Evolutionary conservation across 2,888 invertebrate genomes (phyloP).

Genomic region (Dorcus parallelipipedus): DNA sequence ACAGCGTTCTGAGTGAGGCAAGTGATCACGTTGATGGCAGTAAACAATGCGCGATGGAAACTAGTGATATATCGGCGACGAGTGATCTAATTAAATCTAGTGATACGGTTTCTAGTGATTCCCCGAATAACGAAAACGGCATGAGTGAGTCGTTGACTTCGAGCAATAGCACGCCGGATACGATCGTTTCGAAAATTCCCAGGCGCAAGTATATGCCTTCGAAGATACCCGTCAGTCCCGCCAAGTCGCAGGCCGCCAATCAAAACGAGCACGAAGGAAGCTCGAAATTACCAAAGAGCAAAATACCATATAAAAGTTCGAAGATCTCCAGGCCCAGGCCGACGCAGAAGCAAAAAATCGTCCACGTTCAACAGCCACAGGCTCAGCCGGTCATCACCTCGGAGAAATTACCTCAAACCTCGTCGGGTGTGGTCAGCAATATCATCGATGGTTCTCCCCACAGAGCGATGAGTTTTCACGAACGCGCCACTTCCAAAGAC

Average conservation of each 20-base stretch:
- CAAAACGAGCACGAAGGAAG: slow-evolving; percentile 48
- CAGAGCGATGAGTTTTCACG: slow-evolving; percentile 67
- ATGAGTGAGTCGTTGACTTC: slow-evolving; percentile 65
- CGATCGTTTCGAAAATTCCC: slow-evolving; percentile 62
- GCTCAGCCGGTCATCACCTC: slow-evolving; percentile 44
- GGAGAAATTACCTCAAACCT: slow-evolving; percentile 42
- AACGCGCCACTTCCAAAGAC: slow-evolving; percentile 71
- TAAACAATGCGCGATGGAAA: slow-evolving; percentile 17
- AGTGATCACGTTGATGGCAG: slow-evolving; percentile 17
- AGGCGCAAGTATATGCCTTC: slow-evolving; percentile 36
- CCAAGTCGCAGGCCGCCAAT: slow-evolving; percentile 22
- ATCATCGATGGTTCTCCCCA: slow-evolving; percentile 52
- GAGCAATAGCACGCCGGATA: slow-evolving; percentile 68
- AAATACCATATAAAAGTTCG: slow-evolving; percentile 52
- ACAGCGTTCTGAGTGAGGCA: slow-evolving; percentile 13
- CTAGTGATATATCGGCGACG: slow-evolving; percentile 31
- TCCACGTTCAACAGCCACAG: slow-evolving; percentile 29
- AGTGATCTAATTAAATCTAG: slow-evolving; percentile 38
- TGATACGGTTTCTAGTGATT: slow-evolving; percentile 41
- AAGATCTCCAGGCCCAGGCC: slow-evolving; percentile 45
- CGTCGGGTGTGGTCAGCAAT: slow-evolving; percentile 43
- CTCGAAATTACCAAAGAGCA: slow-evolving; percentile 54
- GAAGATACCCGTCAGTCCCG: slow-evolving; percentile 40
- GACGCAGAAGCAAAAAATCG: slow-evolving; percentile 31
- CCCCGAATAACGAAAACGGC: slow-evolving; percentile 45